Evolutionary conservation across 2,797 vertebrate genomes (phyloP).

Genomic region (Sebastes ruberrimus): DNA sequence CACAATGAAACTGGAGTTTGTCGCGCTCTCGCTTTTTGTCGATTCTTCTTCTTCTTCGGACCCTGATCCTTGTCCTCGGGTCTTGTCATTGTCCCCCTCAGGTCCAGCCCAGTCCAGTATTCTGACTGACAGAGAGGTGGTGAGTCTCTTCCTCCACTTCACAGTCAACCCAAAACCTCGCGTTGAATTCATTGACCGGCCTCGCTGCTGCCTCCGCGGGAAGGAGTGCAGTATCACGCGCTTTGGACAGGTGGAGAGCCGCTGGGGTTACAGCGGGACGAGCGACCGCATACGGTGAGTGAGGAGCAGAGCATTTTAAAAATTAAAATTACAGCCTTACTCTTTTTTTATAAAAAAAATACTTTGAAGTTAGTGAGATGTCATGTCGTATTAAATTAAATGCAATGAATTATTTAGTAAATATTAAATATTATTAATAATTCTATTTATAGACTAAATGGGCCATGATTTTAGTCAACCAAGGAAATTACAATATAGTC

Average conservation of each 20-base stretch:
- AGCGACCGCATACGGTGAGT: conserved; percentile 94
- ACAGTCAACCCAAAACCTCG: conserved; percentile 98
- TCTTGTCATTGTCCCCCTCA: conserved; percentile 31
- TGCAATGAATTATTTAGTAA: not conserved
- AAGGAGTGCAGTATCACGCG: conserved; percentile 96
- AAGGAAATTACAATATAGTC: not conserved
- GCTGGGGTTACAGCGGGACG: conserved; percentile 98
- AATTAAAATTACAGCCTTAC: not conserved
- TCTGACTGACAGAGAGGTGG: conserved; percentile 92
- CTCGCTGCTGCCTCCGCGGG: conserved; percentile 94
- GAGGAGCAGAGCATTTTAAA: not conserved
- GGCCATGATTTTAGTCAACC: not conserved
- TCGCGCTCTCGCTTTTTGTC: not conserved
- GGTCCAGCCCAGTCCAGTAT: conserved; percentile 89
- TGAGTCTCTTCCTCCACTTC: conserved; percentile 98
- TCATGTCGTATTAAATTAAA: not conserved
- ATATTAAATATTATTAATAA: too few relatives aligned
- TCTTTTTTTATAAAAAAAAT: not conserved
- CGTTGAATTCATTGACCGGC: conserved; percentile 96
- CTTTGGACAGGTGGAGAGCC: conserved; percentile 97
- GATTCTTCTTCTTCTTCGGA: not conserved
- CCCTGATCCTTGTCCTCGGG: not conserved
- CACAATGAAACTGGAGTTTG: not conserved
- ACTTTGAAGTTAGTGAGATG: not conserved
- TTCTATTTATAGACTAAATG: not conserved